A percentile compares a stretch with the other conserved stretches of the same genome.
phyloP scores from a whole-genome alignment of 2,888 invertebrate species.

The Eupithecia subfuscata region DNA sequence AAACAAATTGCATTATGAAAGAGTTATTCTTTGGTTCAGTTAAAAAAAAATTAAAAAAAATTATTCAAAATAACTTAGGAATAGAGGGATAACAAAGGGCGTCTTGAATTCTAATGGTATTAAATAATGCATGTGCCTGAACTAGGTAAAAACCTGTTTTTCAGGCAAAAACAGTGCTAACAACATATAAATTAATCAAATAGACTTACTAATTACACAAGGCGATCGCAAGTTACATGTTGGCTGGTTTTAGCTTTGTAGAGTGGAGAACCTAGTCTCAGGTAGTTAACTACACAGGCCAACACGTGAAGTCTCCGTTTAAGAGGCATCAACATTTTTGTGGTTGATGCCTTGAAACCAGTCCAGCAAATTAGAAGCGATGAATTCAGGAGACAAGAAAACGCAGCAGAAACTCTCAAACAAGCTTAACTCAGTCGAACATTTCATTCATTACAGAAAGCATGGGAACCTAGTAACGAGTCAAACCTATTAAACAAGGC shows the following conservation, averaged over 20 bases:
- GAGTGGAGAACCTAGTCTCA: background rate
- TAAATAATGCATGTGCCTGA: too few species aligned
- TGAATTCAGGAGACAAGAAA: conserved; percentile 6
- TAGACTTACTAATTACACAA: too few species aligned
- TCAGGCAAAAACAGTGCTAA: too few species aligned
- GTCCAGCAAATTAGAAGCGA: background rate
- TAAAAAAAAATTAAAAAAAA: too few species aligned
- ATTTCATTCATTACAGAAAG: conserved; percentile 56
- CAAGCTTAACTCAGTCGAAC: conserved; percentile 15
- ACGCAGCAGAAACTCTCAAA: background rate
- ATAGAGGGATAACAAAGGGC: too few species aligned
- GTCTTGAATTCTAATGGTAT: too few species aligned
- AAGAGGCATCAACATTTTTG: background rate
- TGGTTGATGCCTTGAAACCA: background rate
- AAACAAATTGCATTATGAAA: background rate
- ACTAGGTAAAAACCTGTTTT: too few species aligned
- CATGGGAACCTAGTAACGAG: conserved; percentile 79
- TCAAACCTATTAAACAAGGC: conserved; percentile 74
- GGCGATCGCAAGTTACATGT: too few species aligned
- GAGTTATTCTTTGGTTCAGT: background rate
- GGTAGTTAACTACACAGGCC: background rate
- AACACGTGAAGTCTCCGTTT: background rate
- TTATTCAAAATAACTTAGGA: too few species aligned
- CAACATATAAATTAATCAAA: too few species aligned
- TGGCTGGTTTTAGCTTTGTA: background rate